These are phyloP conservation scores for Fundulus diaphanus DNA, from an alignment of 2,797 vertebrate species.

Conservation along the genomic window DNA sequence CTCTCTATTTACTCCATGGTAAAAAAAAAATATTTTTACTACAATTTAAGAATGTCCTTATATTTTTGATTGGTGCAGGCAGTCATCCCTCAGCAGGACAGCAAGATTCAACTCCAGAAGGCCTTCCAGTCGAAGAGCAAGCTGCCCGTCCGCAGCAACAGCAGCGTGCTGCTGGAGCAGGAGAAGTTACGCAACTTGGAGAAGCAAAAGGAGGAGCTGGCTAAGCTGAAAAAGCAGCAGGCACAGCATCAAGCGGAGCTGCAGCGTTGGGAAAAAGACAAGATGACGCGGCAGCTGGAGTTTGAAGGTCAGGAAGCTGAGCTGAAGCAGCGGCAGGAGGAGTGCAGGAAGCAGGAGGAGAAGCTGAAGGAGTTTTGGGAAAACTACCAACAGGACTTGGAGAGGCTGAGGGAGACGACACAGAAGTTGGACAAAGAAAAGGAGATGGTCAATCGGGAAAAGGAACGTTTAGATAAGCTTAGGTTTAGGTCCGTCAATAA, in stretches of 20 bases:
- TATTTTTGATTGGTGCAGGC: conserved; percentile 71
- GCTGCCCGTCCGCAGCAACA: conserved; percentile 72
- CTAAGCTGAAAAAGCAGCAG: conserved; percentile 85
- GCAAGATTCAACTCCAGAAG: conserved; percentile 84
- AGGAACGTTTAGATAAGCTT: conserved; percentile 66
- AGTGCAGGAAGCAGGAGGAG: conserved; percentile 64
- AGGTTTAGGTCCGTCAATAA: conserved; percentile 69
- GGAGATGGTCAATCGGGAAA: conserved; percentile 63
- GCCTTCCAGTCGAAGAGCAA: conserved; percentile 79
- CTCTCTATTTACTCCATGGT: not conserved
- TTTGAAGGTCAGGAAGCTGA: conserved; percentile 65
- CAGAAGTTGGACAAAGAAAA: conserved; percentile 82
- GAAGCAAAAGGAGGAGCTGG: conserved; percentile 90
- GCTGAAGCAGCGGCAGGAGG: conserved; percentile 78
- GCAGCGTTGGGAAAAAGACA: conserved; percentile 89
- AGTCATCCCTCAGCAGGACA: conserved; percentile 87
- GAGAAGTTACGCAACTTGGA: conserved; percentile 92
- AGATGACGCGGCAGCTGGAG: conserved; percentile 74
- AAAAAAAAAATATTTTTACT: not conserved
- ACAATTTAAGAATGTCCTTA: not conserved
- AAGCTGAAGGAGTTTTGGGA: conserved; percentile 77
- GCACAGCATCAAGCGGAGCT: conserved; percentile 85
- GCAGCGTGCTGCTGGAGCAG: conserved; percentile 88
- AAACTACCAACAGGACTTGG: conserved; percentile 90
- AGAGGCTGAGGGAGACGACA: conserved; percentile 87